Percentiles rank a stretch among this genome's conserved stretches.
phyloP scores from a whole-genome alignment of 1,140 invertebrate species.

The Oppia nitens region DNA sequence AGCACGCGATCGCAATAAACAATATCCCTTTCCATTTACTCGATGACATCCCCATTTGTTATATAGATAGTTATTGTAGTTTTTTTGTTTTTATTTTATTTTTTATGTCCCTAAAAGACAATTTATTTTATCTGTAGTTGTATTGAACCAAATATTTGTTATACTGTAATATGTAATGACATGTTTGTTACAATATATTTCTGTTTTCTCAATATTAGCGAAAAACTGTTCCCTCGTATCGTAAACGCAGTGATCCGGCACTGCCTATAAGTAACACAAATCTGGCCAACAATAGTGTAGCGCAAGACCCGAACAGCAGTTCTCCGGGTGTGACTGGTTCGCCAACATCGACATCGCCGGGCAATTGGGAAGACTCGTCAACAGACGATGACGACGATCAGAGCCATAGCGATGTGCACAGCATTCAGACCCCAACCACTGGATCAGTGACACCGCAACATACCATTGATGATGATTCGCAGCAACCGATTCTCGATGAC shows the following conservation, averaged over 20 bases:
- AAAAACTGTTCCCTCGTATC: neutral
- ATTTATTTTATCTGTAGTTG: no score
- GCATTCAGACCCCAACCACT: neutral
- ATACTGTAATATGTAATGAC: no score
- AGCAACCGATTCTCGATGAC: neutral
- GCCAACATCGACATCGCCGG: neutral
- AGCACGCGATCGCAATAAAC: neutral
- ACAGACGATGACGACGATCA: neutral
- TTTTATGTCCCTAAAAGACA: neutral
- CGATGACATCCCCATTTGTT: neutral
- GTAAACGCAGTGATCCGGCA: slow-evolving; percentile 11
- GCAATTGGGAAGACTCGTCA: neutral
- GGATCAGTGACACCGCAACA: neutral
- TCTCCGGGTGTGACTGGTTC: neutral
- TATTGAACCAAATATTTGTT: no score
- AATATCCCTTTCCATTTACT: neutral
- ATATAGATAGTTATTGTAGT: neutral
- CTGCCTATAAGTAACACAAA: neutral
- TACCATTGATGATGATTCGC: no score
- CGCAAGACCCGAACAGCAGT: neutral
- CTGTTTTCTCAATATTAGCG: no score
- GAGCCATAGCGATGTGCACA: neutral
- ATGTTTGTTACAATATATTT: no score
- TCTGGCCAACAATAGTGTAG: neutral
- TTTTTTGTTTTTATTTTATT: neutral